A percentile compares a stretch with the other conserved stretches of the same genome.
Evolutionary conservation across 2,888 invertebrate genomes (phyloP).

Genomic region (Polyommatus iphigenia): DNA sequence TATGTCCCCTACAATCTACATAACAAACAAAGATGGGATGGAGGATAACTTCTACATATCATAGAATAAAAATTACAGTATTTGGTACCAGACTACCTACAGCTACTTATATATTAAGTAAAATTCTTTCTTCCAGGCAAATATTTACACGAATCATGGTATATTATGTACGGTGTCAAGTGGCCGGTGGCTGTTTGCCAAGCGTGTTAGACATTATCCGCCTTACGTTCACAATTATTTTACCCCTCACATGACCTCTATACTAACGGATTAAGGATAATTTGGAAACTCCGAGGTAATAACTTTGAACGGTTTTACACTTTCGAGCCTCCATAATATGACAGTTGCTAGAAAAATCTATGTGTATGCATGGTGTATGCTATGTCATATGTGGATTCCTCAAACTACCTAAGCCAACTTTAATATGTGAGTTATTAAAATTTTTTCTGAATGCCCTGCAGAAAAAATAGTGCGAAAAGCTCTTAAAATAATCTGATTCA

Average conservation of each 20-base stretch:
- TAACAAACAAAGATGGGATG: no score
- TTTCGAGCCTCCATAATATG: neutral
- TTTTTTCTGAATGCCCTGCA: no score
- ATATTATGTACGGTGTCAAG: conserved; percentile 49
- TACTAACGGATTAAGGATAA: neutral
- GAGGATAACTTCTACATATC: no score
- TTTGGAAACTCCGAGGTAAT: neutral
- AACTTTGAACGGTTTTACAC: neutral
- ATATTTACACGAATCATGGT: neutral
- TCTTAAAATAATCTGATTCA: no score
- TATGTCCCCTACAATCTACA: no score
- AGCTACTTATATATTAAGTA: neutral
- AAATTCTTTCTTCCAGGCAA: neutral
- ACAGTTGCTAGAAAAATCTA: neutral
- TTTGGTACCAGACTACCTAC: neutral
- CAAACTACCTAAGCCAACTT: neutral
- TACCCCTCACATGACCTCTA: neutral
- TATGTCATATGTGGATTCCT: neutral
- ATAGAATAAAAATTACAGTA: no score
- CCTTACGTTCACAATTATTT: conserved; percentile 44
- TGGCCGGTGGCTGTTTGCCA: conserved; percentile 57
- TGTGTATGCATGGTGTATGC: no score
- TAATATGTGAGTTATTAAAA: neutral
- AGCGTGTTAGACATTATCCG: conserved; percentile 69
- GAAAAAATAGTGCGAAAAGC: no score